Evolutionary conservation across 2,113 vertebrate species (phyloP), one percentile per base, ranked within the genome.

Genomic region (Antechinus stuartii): DNA sequence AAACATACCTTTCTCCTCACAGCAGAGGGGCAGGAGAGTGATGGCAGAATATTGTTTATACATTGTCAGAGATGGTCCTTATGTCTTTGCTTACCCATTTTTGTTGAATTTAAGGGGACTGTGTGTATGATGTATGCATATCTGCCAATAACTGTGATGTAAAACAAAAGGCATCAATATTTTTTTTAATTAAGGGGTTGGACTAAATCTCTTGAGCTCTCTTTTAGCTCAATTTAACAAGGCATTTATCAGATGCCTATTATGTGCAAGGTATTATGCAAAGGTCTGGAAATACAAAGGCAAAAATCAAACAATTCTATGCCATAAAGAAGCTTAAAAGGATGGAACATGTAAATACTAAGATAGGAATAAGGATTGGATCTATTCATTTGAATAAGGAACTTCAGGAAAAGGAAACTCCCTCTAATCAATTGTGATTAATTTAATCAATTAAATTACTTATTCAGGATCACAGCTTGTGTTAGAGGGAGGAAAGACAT

Each of bases 111-210:
- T 84, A 42, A 84, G 16, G 68, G 68, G 68, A 42, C 16, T 84
- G 35, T 84, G 68, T 84, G n/a, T 84, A 84, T 84, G 68, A 84
- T 84, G 68, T 84, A 84, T 42, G 68, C n/a, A 84, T 84, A 84
- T 84, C 19, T 84, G 68, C 35, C n/a, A 84, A 84, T 84, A 84
- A 42, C 68, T 84, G n/a, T 84, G 68, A 84, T 42, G 68, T 84
- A 84, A 84, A 84, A 84, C 68, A 84, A 84, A 84, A 84, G 68
- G 68, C n/a, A 84, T 84, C 68, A 42, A 84, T 42, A n/a, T 26
- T 56, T 76, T 84, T 84, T 84, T 42, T 42, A 84, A 84, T 76
- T 84, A 42, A 42, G n/a, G 35, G 35, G n/a, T 42, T 84, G n/a
- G n/a, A 84, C 35, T 84, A 7, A 35, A 68, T 76, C 61, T 76